These are phyloP conservation scores for Formica selysi DNA, from an alignment of 1,140 invertebrate species.

Conservation along the genomic window DNA sequence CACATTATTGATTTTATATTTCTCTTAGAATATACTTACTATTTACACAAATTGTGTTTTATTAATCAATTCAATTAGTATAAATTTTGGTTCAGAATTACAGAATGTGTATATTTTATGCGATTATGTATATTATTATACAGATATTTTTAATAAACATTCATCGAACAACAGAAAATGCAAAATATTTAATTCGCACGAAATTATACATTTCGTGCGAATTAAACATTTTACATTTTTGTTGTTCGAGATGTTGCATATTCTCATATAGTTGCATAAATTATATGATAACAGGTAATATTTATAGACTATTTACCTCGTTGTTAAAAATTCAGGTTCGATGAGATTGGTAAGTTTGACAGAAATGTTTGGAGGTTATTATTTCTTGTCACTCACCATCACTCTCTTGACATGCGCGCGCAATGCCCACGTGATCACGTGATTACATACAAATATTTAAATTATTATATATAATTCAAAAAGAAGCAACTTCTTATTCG, in stretches of 20 bases:
- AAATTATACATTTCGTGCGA: not conserved
- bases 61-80: not conserved
- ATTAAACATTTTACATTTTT: too few species aligned
- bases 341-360: not conserved
- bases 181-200: not conserved
- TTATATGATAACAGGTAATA: not conserved
- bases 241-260: too few species aligned
- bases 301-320: not conserved
- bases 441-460: too few species aligned
- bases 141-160: not conserved
- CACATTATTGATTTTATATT: not conserved
- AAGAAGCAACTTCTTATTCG: too few species aligned
- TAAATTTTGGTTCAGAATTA: not conserved
- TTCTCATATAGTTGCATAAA: not conserved
- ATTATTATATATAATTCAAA: too few species aligned
- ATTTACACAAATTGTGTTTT: not conserved
- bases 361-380: slow-evolving; percentile 22
- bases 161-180: not conserved
- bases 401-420: too few species aligned
- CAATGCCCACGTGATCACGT: too few species aligned
- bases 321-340: not conserved
- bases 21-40: not conserved
- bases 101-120: not conserved
- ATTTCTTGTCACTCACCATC: not conserved
- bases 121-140: not conserved